Evolutionary conservation across 2,888 invertebrate genomes (phyloP).

Genomic region (Dynastes maya): DNA sequence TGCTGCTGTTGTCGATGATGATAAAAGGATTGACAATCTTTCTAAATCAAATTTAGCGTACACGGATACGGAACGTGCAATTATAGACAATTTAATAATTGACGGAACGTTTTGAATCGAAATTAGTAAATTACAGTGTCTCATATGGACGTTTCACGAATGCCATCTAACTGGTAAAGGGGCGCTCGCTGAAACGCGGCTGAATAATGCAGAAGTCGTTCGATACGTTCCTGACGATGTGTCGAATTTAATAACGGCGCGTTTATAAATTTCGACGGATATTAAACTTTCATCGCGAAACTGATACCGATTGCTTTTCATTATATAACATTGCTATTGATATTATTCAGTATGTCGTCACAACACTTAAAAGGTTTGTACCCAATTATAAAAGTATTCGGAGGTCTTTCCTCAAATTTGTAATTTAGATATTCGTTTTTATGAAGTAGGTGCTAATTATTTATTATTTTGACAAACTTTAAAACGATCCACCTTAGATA

Average conservation of each 20-base stretch:
- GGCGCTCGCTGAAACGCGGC: slow-evolving; percentile 16
- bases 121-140: slow-evolving; percentile 45
- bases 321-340: not conserved
- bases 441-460: too few relatives aligned
- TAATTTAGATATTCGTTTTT: too few relatives aligned
- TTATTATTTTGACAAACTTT: too few relatives aligned
- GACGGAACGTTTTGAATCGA: slow-evolving; percentile 22
- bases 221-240: slow-evolving; percentile 16
- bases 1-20: not conserved
- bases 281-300: slow-evolving; percentile 13
- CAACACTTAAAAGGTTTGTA: slow-evolving; percentile 11
- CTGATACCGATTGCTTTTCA: slow-evolving; percentile 12
- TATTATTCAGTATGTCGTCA: slow-evolving; percentile 9
- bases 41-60: slow-evolving; percentile 16
- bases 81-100: slow-evolving; percentile 34
- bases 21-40: slow-evolving; percentile 16
- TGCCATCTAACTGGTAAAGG: not conserved
- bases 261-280: slow-evolving; percentile 20
- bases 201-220: slow-evolving; percentile 31
- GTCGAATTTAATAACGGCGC: slow-evolving; percentile 31
- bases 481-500: too few relatives aligned
- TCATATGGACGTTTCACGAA: slow-evolving; percentile 8
- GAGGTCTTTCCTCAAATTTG: too few relatives aligned
- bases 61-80: slow-evolving; percentile 10
- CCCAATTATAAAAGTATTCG: too few relatives aligned